These are phyloP conservation scores for Synchiropus splendidus DNA, from an alignment of 2,113 vertebrate genomes.

Conservation along the genomic window DNA sequence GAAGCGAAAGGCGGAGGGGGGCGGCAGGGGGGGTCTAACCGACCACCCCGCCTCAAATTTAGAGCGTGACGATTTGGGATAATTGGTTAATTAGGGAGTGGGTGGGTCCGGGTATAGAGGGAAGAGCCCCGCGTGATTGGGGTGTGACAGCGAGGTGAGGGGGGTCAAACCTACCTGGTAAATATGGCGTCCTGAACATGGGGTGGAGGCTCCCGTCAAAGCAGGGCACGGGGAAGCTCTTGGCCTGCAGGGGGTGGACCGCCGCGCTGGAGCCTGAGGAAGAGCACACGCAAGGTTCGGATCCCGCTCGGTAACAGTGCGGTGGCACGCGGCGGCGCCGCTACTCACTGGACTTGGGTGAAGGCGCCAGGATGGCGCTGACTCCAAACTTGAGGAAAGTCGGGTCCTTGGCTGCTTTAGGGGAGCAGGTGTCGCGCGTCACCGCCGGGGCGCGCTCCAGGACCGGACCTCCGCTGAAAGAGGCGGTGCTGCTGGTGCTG, in stretches of 20 bases:
- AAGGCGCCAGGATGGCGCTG: constrained; percentile 87
- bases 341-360: constrained; percentile 78
- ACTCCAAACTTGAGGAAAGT: constrained; percentile 94
- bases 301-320: neutral
- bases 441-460: constrained; percentile 53
- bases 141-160: constrained; percentile 17
- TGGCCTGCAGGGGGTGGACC: constrained; percentile 73
- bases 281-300: constrained; percentile 16
- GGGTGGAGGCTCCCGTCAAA: constrained; percentile 90
- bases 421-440: constrained; percentile 67
- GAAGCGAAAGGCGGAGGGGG: constrained; percentile 52
- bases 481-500: constrained; percentile 56
- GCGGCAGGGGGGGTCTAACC: constrained; percentile 38
- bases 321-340: rapidly evolving
- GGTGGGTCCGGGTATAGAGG: constrained; percentile 64
- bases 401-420: constrained; percentile 71
- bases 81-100: constrained; percentile 84
- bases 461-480: constrained; percentile 48
- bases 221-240: constrained; percentile 83
- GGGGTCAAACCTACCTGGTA: constrained; percentile 75
- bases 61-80: constrained; percentile 84
- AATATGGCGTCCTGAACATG: constrained; percentile 86
- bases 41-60: constrained; percentile 71
- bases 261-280: constrained; percentile 67
- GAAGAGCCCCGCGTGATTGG: constrained; percentile 40